These are phyloP conservation scores for Drosophila elegans DNA, from an alignment of 1,140 invertebrate species.

Conservation along the genomic window DNA sequence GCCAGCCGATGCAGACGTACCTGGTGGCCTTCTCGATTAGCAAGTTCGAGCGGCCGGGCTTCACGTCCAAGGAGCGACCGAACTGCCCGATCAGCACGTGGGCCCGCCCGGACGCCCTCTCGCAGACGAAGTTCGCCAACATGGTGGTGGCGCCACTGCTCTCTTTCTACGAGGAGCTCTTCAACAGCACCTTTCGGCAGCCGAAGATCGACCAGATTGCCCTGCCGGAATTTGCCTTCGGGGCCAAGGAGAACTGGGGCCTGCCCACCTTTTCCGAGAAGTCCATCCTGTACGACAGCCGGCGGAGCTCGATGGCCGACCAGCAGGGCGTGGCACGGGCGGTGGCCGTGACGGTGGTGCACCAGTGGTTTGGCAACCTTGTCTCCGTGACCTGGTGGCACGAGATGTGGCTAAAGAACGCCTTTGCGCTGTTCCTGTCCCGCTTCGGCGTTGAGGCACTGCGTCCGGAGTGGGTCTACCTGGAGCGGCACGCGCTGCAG, in stretches of 20 bases:
- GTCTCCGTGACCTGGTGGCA: slow-evolving; percentile 7
- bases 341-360: slow-evolving; percentile 9
- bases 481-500: slow-evolving; percentile 1
- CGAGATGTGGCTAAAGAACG: slow-evolving; percentile 16
- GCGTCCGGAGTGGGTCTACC: slow-evolving; percentile 7
- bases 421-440: slow-evolving; percentile 5
- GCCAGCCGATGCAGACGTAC: slow-evolving; percentile 4
- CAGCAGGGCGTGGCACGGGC: slow-evolving; percentile 14
- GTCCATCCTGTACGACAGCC: slow-evolving; percentile 2
- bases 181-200: not conserved
- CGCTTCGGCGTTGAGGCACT: not conserved
- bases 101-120: slow-evolving; percentile 6
- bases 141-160: not conserved
- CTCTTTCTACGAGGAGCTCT: slow-evolving; percentile 10
- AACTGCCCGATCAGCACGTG: slow-evolving; percentile 7
- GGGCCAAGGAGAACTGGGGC: slow-evolving; percentile 2
- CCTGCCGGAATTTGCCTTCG: not conserved
- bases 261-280: not conserved
- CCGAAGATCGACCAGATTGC: slow-evolving; percentile 7
- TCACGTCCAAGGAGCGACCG: not conserved
- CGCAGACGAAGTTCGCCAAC: slow-evolving; percentile 7
- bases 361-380: slow-evolving; percentile 12
- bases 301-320: slow-evolving; percentile 1
- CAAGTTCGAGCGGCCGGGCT: slow-evolving; percentile 4
- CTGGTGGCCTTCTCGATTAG: slow-evolving; percentile 11